phyloP scores from a whole-genome alignment of 2,888 invertebrate species.

The Cepaea hortensis region DNA sequence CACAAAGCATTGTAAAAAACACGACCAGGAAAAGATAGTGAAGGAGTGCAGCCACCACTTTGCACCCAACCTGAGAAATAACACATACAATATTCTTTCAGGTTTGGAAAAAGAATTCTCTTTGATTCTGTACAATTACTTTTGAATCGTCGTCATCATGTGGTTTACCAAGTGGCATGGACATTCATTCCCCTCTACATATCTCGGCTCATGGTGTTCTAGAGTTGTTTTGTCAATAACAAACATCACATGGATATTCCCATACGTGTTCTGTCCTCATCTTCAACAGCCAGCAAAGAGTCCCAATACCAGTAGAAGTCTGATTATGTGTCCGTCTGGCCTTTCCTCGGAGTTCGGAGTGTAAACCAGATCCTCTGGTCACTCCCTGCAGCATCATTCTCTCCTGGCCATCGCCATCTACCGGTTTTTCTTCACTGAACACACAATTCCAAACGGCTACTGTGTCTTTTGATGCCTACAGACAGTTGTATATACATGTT shows the following conservation, averaged over 20 bases:
- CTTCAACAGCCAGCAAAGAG: too few relatives aligned
- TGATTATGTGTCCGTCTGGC: too few relatives aligned
- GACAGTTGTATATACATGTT: not conserved
- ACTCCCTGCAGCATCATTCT: too few relatives aligned
- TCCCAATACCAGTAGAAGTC: too few relatives aligned
- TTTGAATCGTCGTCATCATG: too few relatives aligned
- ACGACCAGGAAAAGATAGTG: slow-evolving; percentile 72
- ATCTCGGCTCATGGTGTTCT: not conserved
- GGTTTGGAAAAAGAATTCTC: not conserved
- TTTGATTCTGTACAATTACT: not conserved
- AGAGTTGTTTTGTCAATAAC: not conserved
- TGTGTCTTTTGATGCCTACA: not conserved
- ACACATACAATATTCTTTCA: not conserved
- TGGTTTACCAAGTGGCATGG: too few relatives aligned
- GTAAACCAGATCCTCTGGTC: too few relatives aligned
- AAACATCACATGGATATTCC: not conserved
- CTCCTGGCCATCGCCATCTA: too few relatives aligned
- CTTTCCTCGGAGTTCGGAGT: too few relatives aligned
- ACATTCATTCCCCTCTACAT: too few relatives aligned
- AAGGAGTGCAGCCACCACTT: slow-evolving; percentile 64
- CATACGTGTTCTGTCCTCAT: too few relatives aligned
- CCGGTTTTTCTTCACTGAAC: too few relatives aligned
- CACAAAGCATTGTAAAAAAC: slow-evolving; percentile 72
- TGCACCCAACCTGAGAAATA: slow-evolving; percentile 63
- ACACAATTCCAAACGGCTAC: not conserved